Base-by-base conservation (phyloP, 2,888 invertebrate species). In the Lasioglossum leucozonium region DNA sequence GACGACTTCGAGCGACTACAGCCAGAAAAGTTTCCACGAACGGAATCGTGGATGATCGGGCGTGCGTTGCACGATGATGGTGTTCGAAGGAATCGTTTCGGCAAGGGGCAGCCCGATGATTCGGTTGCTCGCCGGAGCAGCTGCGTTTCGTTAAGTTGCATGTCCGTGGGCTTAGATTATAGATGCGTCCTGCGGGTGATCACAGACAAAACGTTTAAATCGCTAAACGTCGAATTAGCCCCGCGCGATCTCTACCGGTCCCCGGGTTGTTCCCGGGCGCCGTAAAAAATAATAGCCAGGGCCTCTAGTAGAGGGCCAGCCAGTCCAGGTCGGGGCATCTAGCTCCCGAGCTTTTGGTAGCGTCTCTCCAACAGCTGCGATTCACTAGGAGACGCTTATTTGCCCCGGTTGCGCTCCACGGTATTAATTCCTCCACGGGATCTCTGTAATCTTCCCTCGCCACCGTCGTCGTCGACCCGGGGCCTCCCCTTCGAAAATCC, bases 171-270 rank as follows among this genome's bases (percentile, higher is more conserved):
- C 83, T 87, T 81, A 93, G 92, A 94, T 94, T 94, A 94, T 93
- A 93, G 94, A 93, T 93, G 93, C 92, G 93, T 94, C 37, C 93
- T 89, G 92, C 88, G 90, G 90, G 91, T 92, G 93, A 94, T 94
- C 94, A 94, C 94, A 94, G 94, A 93, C 94, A 51, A 93, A 94
- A 93, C 94, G 94, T 93, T 94, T 94, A 94, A 94, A 94, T 93
- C 92, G 92, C 93, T 94, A 94, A 94, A 93, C 94, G 91, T 93
- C 93, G 92, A 95, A 94, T 95, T 94, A 94, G 92, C 92, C 51
- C 22, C 51, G 51, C 90, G 87, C 86, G 90, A 89, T 87, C 65
- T 86, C 65, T 87, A 78, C 84, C 85, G 86, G 84, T 51, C 65
- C 22, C 34, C 18, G 30, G 10, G 18, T 71, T 65, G n/a, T n/a